Conservation (phyloP, 2,797 vertebrate species). For the Rhincodon typus region DNA sequence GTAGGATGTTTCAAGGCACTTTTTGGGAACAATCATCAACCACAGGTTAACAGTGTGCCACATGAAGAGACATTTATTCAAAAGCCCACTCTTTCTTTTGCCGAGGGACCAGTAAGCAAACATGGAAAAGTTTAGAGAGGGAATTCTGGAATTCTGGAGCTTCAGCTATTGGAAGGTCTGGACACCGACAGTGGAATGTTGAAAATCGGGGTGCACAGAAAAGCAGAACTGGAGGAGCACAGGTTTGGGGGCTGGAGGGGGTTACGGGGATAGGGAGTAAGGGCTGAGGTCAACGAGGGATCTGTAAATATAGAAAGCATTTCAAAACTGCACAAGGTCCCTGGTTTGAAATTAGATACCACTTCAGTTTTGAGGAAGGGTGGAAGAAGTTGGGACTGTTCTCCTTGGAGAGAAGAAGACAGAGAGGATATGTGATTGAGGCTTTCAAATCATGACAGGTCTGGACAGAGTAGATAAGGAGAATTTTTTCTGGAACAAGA, state of each 20-base stretch:
- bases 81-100: too few relatives aligned
- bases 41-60: background rate
- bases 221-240: background rate
- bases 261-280: background rate
- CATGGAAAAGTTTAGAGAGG: background rate
- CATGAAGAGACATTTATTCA: background rate
- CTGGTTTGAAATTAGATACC: too few relatives aligned
- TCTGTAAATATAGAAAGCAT: background rate
- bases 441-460: too few relatives aligned
- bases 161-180: background rate
- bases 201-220: background rate
- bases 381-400: too few relatives aligned
- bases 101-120: too few relatives aligned
- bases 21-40: background rate
- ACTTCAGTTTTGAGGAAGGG: too few relatives aligned
- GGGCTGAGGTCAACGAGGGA: background rate
- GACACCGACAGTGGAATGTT: background rate
- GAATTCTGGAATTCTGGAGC: background rate
- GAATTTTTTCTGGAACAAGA: too few relatives aligned
- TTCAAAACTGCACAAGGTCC: background rate
- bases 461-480: too few relatives aligned
- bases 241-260: background rate
- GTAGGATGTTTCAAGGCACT: background rate
- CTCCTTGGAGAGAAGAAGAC: too few relatives aligned
- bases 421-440: too few relatives aligned